Conservation (phyloP, 2,888 invertebrate genomes). For the Pelosia muscerda region DNA sequence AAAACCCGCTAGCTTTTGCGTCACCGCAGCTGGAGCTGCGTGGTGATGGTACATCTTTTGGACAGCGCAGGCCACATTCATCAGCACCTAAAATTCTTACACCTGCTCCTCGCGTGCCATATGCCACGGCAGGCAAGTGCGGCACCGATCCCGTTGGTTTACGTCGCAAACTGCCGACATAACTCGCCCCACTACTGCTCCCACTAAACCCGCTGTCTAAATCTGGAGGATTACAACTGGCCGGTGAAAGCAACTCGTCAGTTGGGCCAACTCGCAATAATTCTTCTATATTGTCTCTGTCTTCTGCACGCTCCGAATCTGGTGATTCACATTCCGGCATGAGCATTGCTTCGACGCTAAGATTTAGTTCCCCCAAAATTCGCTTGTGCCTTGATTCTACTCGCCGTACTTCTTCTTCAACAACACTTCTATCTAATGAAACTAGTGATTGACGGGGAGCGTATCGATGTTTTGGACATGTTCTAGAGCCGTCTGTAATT, state of each 20-base stretch:
- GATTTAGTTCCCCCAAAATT: slow-evolving; percentile 94
- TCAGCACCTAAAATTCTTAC: slow-evolving; percentile 81
- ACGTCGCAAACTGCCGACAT: slow-evolving; percentile 90
- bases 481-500: slow-evolving; percentile 89
- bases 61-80: slow-evolving; percentile 76
- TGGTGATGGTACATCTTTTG: slow-evolving; percentile 75
- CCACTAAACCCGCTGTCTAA: slow-evolving; percentile 94
- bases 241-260: slow-evolving; percentile 90
- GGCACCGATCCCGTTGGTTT: slow-evolving; percentile 84
- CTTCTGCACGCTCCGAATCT: slow-evolving; percentile 88
- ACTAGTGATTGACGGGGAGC: slow-evolving; percentile 88
- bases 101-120: slow-evolving; percentile 83
- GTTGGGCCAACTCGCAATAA: slow-evolving; percentile 90
- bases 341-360: slow-evolving; percentile 95
- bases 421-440: slow-evolving; percentile 90
- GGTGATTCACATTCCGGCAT: slow-evolving; percentile 92
- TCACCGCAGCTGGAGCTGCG: slow-evolving; percentile 83
- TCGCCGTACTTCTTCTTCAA: slow-evolving; percentile 94
- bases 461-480: slow-evolving; percentile 83
- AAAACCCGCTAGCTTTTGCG: slow-evolving; percentile 87
- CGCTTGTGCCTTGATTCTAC: slow-evolving; percentile 94
- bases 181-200: slow-evolving; percentile 93
- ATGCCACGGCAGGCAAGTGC: slow-evolving; percentile 83
- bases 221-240: slow-evolving; percentile 89
- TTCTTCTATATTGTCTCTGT: slow-evolving; percentile 88